Conservation (phyloP, 2,888 invertebrate species). For the Lasioglossum vierecki region DNA sequence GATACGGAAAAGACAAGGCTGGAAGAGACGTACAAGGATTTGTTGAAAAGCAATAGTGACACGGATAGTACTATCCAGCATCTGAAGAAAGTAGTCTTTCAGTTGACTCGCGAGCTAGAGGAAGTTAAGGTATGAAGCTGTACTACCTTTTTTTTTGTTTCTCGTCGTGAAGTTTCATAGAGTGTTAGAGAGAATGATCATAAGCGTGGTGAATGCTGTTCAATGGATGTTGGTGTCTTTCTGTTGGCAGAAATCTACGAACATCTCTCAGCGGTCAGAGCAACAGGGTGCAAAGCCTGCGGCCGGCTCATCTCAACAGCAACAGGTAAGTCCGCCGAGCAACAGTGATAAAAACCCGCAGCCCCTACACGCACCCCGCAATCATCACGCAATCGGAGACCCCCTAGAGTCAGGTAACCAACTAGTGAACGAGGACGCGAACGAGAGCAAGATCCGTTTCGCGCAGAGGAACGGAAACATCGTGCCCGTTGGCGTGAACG, state of each 20-base stretch:
- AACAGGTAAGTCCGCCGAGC: slow-evolving; percentile 81
- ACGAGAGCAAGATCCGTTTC: slow-evolving; percentile 71
- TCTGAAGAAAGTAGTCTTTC: slow-evolving; percentile 77
- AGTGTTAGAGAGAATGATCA: neutral
- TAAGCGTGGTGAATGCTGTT: neutral
- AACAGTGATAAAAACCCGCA: slow-evolving; percentile 74
- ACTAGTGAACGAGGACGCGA: slow-evolving; percentile 59
- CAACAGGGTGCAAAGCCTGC: slow-evolving; percentile 9
- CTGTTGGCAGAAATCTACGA: slow-evolving; percentile 63
- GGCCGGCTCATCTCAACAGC: slow-evolving; percentile 62
- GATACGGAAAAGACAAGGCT: slow-evolving; percentile 74
- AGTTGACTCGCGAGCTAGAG: slow-evolving; percentile 77
- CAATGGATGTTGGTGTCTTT: neutral
- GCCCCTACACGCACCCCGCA: slow-evolving; percentile 76
- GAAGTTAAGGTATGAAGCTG: slow-evolving; percentile 71
- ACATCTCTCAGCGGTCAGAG: slow-evolving; percentile 53
- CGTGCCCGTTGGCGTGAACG: slow-evolving; percentile 76
- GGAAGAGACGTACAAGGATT: slow-evolving; percentile 75
- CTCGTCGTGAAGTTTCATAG: neutral
- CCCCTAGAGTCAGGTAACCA: slow-evolving; percentile 50
- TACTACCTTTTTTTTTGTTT: neutral
- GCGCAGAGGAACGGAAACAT: slow-evolving; percentile 74
- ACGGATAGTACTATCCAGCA: slow-evolving; percentile 74
- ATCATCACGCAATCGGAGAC: slow-evolving; percentile 71
- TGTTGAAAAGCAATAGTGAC: slow-evolving; percentile 70